Base-by-base conservation (phyloP, 2,113 vertebrate species). In the Cryptotis parvus region DNA sequence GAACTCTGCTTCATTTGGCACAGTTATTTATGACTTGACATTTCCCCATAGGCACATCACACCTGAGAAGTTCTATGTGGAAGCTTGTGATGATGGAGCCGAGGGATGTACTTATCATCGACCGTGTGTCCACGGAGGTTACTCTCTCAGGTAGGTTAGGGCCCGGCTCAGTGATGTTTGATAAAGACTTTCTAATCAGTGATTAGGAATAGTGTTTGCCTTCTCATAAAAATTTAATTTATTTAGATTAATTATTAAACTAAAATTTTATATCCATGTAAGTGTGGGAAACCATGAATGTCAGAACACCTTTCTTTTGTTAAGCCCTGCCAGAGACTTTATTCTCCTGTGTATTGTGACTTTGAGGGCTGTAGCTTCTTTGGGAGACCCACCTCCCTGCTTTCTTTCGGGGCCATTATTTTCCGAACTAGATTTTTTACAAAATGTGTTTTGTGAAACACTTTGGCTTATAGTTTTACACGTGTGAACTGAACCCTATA, bases 41-140 rank as follows among this genome's bases (percentile, higher is more conserved):
- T 95, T 92, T 97, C 84, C 87, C 52, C 91, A 82, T 79, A 99
- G 99, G 95, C 99, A 98, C 78, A 98, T 98, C 89, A 99, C 99
- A 0, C 98, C 99, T 9, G 99, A 99, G 95, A 99, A 98, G 93
- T 99, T 99, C 92, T 99, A 99, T 72, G 96, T 99, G 11, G 99
- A 99, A 97, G 98, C 99, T 35, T 99, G 98, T 89, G 99, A 99
- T 39, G 98, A 99, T 91, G 99, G 98, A 69, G 97, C 97, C 0
- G 98, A 97, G 74, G 74, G 99, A 99, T 3, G 99, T 99, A 3
- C 98, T 99, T 84, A 97, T 97, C n/a, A 98, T 99, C 65, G 99
- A 99, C 94, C 98, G 99, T 75, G 99, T 99, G 79, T 99, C 99
- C 45, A 98, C 99, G 0, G 99, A 99, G 95, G 99, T 99, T 81